Evolutionary conservation across 2,888 invertebrate species (phyloP).

Genomic region (Nemurella pictetii): DNA sequence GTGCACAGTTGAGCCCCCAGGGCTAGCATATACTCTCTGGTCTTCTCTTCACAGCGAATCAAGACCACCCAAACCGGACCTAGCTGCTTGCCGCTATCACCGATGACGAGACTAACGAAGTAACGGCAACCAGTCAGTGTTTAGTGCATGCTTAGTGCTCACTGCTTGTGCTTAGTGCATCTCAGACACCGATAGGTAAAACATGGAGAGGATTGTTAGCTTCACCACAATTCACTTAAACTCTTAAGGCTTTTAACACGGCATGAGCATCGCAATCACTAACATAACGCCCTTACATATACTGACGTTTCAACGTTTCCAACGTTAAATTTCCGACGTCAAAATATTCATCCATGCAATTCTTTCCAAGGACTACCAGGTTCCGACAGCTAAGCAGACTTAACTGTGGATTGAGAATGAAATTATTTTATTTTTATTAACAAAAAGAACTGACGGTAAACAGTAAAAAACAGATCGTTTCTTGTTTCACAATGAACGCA

Average conservation of each 20-base stretch:
- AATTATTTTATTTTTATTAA: constrained; percentile 10
- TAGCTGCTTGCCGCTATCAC: no score
- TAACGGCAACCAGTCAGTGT: background rate
- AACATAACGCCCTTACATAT: background rate
- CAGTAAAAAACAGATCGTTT: background rate
- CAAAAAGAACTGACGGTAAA: constrained; percentile 11
- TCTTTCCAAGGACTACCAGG: constrained; percentile 12
- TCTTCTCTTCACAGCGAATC: background rate
- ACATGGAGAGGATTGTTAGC: background rate
- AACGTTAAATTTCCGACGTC: background rate
- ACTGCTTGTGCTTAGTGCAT: background rate
- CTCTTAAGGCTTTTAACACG: background rate
- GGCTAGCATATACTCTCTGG: background rate
- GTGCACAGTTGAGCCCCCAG: background rate
- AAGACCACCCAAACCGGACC: constrained; percentile 13
- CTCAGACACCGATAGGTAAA: background rate
- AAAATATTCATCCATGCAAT: background rate
- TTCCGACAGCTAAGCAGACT: background rate
- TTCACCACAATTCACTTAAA: background rate
- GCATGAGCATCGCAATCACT: background rate
- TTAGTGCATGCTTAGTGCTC: no score
- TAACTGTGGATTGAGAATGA: background rate
- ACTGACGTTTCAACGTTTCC: background rate
- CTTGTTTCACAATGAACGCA: constrained; percentile 11
- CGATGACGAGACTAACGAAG: background rate